phyloP scores from a whole-genome alignment of 2,113 vertebrate genomes.

The Nothobranchius furzeri region DNA sequence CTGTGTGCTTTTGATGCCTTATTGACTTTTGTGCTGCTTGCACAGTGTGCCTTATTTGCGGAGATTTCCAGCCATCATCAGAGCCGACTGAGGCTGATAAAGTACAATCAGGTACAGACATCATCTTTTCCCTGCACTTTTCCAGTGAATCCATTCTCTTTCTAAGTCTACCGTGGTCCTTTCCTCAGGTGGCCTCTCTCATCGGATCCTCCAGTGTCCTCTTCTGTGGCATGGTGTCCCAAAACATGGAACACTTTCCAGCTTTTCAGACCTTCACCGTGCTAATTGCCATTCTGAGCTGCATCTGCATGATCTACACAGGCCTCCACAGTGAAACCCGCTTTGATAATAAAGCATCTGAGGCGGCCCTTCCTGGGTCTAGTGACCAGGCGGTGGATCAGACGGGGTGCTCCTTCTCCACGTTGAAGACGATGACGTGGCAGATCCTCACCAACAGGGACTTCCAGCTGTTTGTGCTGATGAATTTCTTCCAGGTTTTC shows the following conservation, averaged over 20 bases:
- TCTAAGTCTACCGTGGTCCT: too few relatives aligned
- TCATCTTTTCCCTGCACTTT: neutral
- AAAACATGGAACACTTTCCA: conserved; percentile 85
- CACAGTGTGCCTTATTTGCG: conserved; percentile 85
- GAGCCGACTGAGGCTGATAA: conserved; percentile 80
- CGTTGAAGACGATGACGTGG: conserved; percentile 74
- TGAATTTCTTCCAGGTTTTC: conserved; percentile 94
- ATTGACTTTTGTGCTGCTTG: conserved; percentile 86
- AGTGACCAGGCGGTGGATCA: conserved; percentile 12
- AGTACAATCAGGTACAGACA: conserved; percentile 80
- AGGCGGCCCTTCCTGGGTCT: neutral
- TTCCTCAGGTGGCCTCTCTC: conserved; percentile 76
- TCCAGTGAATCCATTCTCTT: too few relatives aligned
- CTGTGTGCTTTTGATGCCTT: conserved; percentile 85
- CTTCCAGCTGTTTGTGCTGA: conserved; percentile 84
- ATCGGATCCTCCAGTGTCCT: conserved; percentile 85
- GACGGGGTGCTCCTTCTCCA: conserved; percentile 69
- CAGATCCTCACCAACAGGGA: conserved; percentile 86
- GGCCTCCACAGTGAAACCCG: conserved; percentile 79
- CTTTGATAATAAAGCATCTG: conserved; percentile 71
- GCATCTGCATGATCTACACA: conserved; percentile 83
- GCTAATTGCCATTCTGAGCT: conserved; percentile 75
- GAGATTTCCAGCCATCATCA: conserved; percentile 83
- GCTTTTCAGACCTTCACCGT: conserved; percentile 80
- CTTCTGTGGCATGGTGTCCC: conserved; percentile 84